phyloP scores from a whole-genome alignment of 2,797 vertebrate species.

The Crocidura indochinensis region DNA sequence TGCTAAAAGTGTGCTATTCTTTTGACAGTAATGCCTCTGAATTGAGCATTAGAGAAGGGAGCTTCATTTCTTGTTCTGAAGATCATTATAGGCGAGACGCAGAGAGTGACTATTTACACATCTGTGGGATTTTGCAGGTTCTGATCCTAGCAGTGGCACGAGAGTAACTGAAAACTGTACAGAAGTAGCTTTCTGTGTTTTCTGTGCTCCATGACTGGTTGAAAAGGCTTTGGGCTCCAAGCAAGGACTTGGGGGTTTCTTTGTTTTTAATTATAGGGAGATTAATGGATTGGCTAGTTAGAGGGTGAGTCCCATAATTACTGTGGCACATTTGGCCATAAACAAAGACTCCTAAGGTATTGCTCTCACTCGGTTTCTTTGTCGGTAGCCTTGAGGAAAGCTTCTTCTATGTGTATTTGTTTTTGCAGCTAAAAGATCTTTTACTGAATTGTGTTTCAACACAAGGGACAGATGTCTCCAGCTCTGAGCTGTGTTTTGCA shows the following conservation, averaged over 20 bases:
- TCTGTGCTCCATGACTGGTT: constrained; percentile 6
- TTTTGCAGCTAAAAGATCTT: constrained; percentile 66
- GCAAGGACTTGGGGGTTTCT: constrained; percentile 46
- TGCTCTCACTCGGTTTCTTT: constrained; percentile 3
- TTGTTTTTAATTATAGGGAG: constrained; percentile 67
- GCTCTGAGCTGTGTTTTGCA: constrained; percentile 81
- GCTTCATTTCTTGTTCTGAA: constrained; percentile 20
- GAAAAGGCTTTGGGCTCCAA: background rate
- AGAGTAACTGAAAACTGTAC: background rate
- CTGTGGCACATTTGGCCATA: constrained; percentile 39
- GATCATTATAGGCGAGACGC: background rate
- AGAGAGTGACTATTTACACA: background rate
- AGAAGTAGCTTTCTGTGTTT: background rate
- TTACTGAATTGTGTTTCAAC: constrained; percentile 78
- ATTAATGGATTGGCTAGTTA: constrained; percentile 36
- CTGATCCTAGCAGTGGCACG: background rate
- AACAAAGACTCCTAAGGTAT: constrained; percentile 9
- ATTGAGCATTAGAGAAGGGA: constrained; percentile 17
- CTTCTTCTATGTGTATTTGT: constrained; percentile 68
- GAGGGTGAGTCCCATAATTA: background rate
- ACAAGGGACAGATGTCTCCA: constrained; percentile 73
- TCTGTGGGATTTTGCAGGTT: background rate
- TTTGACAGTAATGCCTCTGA: constrained; percentile 64
- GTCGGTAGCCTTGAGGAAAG: background rate
- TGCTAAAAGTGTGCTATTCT: background rate